These are phyloP conservation scores for Falco punctatus DNA, from an alignment of 2,113 vertebrate species.

Conservation along the genomic window DNA sequence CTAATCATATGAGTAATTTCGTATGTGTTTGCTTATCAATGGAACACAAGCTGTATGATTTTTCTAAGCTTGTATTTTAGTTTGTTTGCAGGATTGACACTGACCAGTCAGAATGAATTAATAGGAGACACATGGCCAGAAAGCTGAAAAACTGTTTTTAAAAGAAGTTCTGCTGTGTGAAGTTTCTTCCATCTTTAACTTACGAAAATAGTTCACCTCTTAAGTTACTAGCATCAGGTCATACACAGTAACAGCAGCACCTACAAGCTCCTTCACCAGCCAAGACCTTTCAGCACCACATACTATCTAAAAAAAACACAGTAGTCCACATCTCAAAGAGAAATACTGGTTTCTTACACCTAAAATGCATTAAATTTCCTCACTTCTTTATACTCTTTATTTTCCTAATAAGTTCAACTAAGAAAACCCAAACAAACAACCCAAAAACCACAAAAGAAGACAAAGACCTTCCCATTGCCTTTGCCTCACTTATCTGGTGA, in stretches of 20 bases:
- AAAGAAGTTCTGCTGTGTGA: not conserved
- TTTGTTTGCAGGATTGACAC: not conserved
- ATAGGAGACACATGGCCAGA: accelerated
- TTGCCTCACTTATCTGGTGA: not conserved
- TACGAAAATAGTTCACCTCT: not conserved
- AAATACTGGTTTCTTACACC: not conserved
- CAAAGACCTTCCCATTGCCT: not conserved
- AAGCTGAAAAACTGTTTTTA: not conserved
- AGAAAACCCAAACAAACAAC: not conserved
- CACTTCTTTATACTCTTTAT: not conserved
- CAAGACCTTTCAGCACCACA: not conserved
- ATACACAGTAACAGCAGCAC: not conserved
- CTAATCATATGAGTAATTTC: not conserved
- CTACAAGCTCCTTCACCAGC: not conserved
- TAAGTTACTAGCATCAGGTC: not conserved
- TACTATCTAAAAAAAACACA: not conserved
- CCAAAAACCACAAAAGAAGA: not conserved
- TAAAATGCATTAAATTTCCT: not conserved
- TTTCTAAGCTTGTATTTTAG: not conserved
- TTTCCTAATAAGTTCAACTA: not conserved
- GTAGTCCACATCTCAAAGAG: not conserved
- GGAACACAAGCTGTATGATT: not conserved
- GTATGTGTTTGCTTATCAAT: not conserved
- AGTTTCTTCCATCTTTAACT: not conserved
- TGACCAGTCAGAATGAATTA: not conserved